Base-by-base conservation (phyloP, 2,113 vertebrate species). In the Boleophthalmus pectinirostris region DNA sequence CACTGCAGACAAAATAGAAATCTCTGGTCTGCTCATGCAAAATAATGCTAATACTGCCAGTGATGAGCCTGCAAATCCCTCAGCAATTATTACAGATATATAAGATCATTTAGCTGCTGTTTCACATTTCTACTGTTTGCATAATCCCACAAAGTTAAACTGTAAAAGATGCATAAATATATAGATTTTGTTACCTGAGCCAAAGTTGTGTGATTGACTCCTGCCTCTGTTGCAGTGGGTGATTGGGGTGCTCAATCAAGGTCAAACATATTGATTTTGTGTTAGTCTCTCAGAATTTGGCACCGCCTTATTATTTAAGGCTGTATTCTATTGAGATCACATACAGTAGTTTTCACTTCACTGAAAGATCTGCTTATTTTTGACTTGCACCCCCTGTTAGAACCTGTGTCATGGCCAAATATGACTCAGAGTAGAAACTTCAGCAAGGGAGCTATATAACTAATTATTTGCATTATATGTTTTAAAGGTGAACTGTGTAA, bases 191-290 rank as follows among this genome's bases (percentile, higher is more conserved):
- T 3, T 58, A 21, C 56, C 8, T 23, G 53, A 25, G 57, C 57
- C 14, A 33, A 8, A 61, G 15, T 64, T 43, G 20, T 2, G 61
- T 38, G 61, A 64, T 64, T 38, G 61, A 64, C 33, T 43, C 18
- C 3, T 38, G 33, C 61, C 61, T 38, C 33, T 64, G 61, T 38
- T 64, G 61, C 33, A 43, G 2, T 11, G 61, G 18, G 60, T 18
- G 51, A 43, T 43, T 64, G 20, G 18, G 8, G 8, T 21, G 33
- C 33, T 18, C 18, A 2, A 25, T 43, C 61, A 64, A 43, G 61
- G 61, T 64, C 61, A 64, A 64, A 64, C 61, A 43, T 43, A 64
- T 64, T 43, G 61, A 64, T 64, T 64, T 43, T 43, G 25, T 24
- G 12, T 4, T 15, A 18, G 4, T 13, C 3, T 38, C 33, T 38